Evolutionary conservation across 2,113 vertebrate genomes (phyloP).

Genomic region (Piaya cayana): DNA sequence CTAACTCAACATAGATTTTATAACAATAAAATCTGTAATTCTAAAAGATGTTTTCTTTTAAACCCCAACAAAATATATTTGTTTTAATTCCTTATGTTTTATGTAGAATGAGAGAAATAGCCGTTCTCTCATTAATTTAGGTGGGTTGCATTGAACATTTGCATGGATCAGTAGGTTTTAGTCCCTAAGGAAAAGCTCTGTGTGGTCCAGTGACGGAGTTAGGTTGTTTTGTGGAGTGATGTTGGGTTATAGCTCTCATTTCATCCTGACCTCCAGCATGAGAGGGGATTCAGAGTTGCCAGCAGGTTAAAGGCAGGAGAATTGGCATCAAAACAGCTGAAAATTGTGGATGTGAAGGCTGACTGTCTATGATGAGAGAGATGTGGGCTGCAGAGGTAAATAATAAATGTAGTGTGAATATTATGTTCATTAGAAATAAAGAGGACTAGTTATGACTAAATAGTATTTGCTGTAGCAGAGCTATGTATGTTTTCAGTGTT

Average conservation of each 20-base stretch:
- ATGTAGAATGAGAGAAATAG: neutral
- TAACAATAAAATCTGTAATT: neutral
- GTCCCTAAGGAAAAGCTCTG: conserved; percentile 50
- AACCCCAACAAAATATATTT: neutral
- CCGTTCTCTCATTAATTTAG: conserved; percentile 37
- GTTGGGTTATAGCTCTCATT: conserved; percentile 64
- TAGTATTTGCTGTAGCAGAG: neutral
- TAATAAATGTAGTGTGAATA: conserved; percentile 61
- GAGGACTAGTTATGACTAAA: conserved; percentile 29
- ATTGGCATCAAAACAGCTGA: conserved; percentile 63
- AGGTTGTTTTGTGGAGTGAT: conserved; percentile 65
- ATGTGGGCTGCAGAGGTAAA: conserved; percentile 66
- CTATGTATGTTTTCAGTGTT: conserved; percentile 44
- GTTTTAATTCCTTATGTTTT: neutral
- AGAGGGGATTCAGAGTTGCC: conserved; percentile 48
- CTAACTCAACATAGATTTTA: neutral
- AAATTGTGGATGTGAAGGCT: conserved; percentile 60
- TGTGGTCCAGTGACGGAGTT: conserved; percentile 69
- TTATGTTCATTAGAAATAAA: conserved; percentile 51
- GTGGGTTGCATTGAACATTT: neutral
- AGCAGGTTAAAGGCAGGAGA: conserved; percentile 61
- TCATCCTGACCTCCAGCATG: conserved; percentile 55
- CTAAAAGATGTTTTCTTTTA: neutral
- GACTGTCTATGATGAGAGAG: conserved; percentile 56
- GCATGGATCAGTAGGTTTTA: conserved; percentile 46